A percentile compares a stretch with the other conserved stretches of the same genome.
These are phyloP conservation scores for Lingula anatina DNA, from an alignment of 2,888 invertebrate genomes.

Conservation along the genomic window DNA sequence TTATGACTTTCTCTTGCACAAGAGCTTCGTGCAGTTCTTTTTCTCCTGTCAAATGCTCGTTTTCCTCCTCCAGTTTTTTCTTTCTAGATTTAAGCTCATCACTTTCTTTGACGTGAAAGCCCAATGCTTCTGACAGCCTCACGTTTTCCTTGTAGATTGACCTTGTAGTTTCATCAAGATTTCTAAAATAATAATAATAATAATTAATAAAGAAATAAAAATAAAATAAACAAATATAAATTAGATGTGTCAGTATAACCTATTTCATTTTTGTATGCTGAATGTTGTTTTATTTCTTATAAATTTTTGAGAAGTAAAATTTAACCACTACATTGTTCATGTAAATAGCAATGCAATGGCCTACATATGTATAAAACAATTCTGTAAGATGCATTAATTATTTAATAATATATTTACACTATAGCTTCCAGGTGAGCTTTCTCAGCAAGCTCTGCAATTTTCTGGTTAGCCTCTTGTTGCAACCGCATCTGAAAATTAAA, in stretches of 20 bases:
- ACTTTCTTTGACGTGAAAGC: constrained; percentile 45
- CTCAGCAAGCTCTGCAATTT: constrained; percentile 50
- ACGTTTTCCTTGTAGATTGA: constrained; percentile 52
- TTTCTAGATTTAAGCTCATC: constrained; percentile 38
- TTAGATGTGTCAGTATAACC: too few species aligned
- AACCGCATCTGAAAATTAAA: constrained; percentile 35
- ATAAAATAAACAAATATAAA: too few species aligned
- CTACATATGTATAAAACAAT: too few species aligned
- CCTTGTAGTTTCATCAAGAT: constrained; percentile 50
- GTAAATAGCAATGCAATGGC: too few species aligned
- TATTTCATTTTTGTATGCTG: too few species aligned
- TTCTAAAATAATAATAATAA: constrained; percentile 19
- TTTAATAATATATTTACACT: constrained; percentile 30
- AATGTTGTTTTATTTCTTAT: too few species aligned
- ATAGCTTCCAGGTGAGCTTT: constrained; percentile 51
- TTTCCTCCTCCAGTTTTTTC: constrained; percentile 31
- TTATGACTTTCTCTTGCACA: constrained; percentile 45
- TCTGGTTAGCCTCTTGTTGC: constrained; percentile 51
- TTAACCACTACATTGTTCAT: too few species aligned
- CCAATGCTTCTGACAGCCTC: constrained; percentile 43
- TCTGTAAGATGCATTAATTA: too few species aligned
- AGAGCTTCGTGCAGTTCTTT: constrained; percentile 44
- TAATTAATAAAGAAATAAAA: too few species aligned
- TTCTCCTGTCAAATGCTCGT: constrained; percentile 32
- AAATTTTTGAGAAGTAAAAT: too few species aligned